Evolutionary conservation across 2,113 vertebrate genomes (phyloP).

Genomic region (Vidua chalybeata): DNA sequence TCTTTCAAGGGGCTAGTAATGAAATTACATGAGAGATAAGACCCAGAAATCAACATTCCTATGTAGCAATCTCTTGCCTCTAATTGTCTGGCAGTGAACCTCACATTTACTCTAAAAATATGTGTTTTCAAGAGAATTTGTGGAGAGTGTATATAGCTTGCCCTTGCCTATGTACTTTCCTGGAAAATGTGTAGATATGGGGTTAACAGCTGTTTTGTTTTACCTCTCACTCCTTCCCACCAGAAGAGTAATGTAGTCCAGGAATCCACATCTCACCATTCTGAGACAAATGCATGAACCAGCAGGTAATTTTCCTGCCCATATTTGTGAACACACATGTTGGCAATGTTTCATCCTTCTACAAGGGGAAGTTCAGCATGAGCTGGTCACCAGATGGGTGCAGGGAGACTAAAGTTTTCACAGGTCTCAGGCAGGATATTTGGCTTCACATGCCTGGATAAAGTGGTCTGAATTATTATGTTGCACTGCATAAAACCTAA

Average conservation of each 20-base stretch:
- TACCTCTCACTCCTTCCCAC: not conserved
- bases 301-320: not conserved
- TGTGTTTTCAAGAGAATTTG: not conserved
- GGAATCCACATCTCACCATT: not conserved
- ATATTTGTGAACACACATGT: not conserved
- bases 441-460: not conserved
- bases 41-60: not conserved
- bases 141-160: not conserved
- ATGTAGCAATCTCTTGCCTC: not conserved
- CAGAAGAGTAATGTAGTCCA: not conserved
- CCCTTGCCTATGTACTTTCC: not conserved
- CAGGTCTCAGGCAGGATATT: not conserved
- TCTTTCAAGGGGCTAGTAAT: not conserved
- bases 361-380: rapidly evolving
- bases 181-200: not conserved
- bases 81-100: not conserved
- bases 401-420: not conserved
- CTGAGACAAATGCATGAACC: not conserved
- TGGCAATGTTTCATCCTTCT: not conserved
- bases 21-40: not conserved
- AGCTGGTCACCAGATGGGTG: not conserved
- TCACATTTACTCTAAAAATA: not conserved
- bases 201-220: not conserved
- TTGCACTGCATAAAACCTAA: not conserved
- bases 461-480: not conserved